Base-by-base conservation (phyloP, 2,888 invertebrate genomes). In the Rhopalosiphum nymphaeae region DNA sequence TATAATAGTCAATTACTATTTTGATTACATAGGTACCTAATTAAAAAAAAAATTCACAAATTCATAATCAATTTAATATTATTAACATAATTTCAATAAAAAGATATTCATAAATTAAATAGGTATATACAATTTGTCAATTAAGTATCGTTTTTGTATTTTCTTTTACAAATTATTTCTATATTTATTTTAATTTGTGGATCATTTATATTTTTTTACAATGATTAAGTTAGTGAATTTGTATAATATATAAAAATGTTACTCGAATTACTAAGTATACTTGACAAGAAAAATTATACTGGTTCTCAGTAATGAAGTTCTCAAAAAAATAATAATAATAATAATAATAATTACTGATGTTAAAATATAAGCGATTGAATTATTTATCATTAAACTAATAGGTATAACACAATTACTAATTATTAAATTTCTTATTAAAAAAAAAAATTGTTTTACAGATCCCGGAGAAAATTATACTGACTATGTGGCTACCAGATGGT, bases 401-500 rank as follows among this genome's bases (percentile, higher is more conserved):
- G 2, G 7, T 57, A 29, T 16, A 67, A 67, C 16, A 36, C 67
- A 56, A 44, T 87, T 29, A 57, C 44, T 89, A 42, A 26, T 44
- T 57, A 21, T 84, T 91, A 49, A 13, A 86, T n/a, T 67, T 67
- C 7, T 56, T 94, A 13, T 57, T 26, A 29, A 3, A 94, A 95
- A 53, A 57, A 57, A 89, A 36, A 91, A 78, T 36, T 36, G 0
- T 91, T 96, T 96, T 96, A 44, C 96, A 97, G 98, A 98, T 96
- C 99, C 99, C 1, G 99, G 98, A 0, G 99, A 99, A 96, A 98
- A 99, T 96, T 99, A 99, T 96, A 99, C 99, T 93, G 99, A 99
- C 96, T 99, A 99, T 96, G 99, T 99, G 95, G 99, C 99, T 88
- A 99, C 99, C 78, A 97, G 99, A 93, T 99, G 99, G 99, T 99